Percentiles rank a stretch among this genome's conserved stretches.
Conservation (phyloP, 1,140 invertebrate genomes). For the Chrysomallon squamiferum region DNA sequence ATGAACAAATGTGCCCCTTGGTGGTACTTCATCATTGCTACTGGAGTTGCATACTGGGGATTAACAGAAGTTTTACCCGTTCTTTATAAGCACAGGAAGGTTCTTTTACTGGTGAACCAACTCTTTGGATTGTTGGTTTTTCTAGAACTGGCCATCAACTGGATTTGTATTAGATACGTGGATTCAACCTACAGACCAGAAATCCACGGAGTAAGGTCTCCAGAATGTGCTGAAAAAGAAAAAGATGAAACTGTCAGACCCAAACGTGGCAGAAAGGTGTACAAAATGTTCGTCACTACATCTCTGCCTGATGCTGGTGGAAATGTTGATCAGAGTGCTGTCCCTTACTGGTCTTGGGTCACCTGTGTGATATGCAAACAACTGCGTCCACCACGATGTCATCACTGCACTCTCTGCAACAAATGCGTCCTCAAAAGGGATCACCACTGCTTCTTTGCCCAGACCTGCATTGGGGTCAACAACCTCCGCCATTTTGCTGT, state of each 20-base stretch:
- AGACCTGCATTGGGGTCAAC: constrained; percentile 86
- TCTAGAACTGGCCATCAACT: constrained; percentile 22
- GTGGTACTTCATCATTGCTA: not conserved
- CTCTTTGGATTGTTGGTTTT: constrained; percentile 15
- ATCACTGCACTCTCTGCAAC: constrained; percentile 46
- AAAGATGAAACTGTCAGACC: not conserved
- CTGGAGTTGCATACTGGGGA: constrained; percentile 4
- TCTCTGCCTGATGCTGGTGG: constrained; percentile 12
- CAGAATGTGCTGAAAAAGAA: not conserved
- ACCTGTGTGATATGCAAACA: constrained; percentile 28
- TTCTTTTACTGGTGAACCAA: not conserved
- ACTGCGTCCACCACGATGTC: constrained; percentile 37
- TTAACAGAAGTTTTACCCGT: constrained; percentile 4
- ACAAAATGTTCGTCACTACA: constrained; percentile 27
- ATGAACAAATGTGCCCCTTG: constrained; percentile 8
- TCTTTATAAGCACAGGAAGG: not conserved
- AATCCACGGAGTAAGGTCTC: constrained; percentile 17
- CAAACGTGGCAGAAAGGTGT: constrained; percentile 3
- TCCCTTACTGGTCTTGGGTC: constrained; percentile 36
- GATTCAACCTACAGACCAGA: constrained; percentile 16
- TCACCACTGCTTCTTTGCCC: constrained; percentile 92
- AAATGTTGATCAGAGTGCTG: constrained; percentile 13
- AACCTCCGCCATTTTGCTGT: constrained; percentile 89
- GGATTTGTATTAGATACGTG: constrained; percentile 24
- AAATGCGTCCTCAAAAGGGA: constrained; percentile 70